Evolutionary conservation across 2,797 vertebrate species (phyloP), one percentile per base, ranked within the genome.

Genomic region (Girardinus metallicus): DNA sequence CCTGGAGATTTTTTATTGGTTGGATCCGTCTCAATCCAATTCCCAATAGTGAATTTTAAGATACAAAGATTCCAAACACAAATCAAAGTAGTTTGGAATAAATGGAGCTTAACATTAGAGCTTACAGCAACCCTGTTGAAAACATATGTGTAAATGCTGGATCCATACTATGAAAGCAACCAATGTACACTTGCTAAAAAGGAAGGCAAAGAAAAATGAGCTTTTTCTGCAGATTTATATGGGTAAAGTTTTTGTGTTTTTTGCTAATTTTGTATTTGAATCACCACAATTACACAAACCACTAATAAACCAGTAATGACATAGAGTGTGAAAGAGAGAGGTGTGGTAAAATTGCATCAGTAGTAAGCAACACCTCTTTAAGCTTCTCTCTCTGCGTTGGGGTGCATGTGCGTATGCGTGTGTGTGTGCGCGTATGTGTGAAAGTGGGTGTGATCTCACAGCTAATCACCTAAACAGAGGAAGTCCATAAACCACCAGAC

Each of bases 401-500:
- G 11, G 23, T 68, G 18, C 39, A 21, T 12, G 4, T 11, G 43
- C 53, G 73, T 70, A 29, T 57, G 55, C 29, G 62, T 74, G 74
- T 64, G 74, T 80, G 43, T 60, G 57, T 64, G 76, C 60, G 74
- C 11, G 43, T 73, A 62, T 75, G 77, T 70, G 74, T 78, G 71
- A 39, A 71, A 79, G 64, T 79, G 87, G 74, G 88, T 88, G 90
- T 92, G 89, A 91, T 83, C 87, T 92, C 88, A 88, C 85, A 92
- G 86, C 80, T 92, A 92, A 93, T 95, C 91, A 92, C 83, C 79
- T 74, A 73, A 74, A 88, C 80, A 89, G 87, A 92, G 91, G 89
- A 94, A 88, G 86, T 91, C 85, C 83, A 93, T 93, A 92, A 93
- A 92, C 94, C 92, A 92, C 78, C 75, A 80, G 84, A 91, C 81